Base-by-base conservation (phyloP, 2,888 invertebrate species). In the Heteropelma amictum region DNA sequence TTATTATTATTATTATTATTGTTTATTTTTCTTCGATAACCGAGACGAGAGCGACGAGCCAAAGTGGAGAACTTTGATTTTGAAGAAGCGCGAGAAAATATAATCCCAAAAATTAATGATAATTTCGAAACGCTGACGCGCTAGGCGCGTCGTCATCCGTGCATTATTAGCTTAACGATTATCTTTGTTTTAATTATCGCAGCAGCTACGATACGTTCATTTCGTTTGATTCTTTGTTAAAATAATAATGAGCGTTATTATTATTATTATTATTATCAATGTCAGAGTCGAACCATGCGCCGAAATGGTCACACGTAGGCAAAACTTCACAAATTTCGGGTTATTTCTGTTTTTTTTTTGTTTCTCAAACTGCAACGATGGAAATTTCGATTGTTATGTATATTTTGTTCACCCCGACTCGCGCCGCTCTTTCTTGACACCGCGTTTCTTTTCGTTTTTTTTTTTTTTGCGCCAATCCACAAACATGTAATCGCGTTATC, bases 161-260 rank as follows among this genome's bases (percentile, higher is more conserved):
- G 47, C 56, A 61, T 73, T 70, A 65, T 64, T 68, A 68, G 54
- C 35, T 58, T 63, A 35, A 49, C 40, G 17, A 40, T 64, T 23
- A 71, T 53, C 33, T 8, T 68, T 45, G 53, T 45, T 63, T 21
- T 40, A 10, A 68, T 68, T 68, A 64, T 71, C 12, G 38, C 51
- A 72, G 40, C 65, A 72, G 47, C 61, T 67, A 63, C 33, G 47
- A 56, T 47, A 73, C 60, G 58, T 77, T 76, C 60, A 64, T 72
- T 72, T 76, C 47, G 40, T 75, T 65, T 47, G 42, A 28, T 47
- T 47, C 35, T 17, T 54, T 17, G 10, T 54, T 21, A 54, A 26
- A 2, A 49, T 56, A 28, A 38, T 67, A 45, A 65, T 68, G 26
- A 49, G 67, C 47, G 61, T 45, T 64, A 72, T 61, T 56, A 61